A percentile compares a stretch with the other conserved stretches of the same genome.
Conservation (phyloP, 2,888 invertebrate species). For the Acrobasis repandana region DNA sequence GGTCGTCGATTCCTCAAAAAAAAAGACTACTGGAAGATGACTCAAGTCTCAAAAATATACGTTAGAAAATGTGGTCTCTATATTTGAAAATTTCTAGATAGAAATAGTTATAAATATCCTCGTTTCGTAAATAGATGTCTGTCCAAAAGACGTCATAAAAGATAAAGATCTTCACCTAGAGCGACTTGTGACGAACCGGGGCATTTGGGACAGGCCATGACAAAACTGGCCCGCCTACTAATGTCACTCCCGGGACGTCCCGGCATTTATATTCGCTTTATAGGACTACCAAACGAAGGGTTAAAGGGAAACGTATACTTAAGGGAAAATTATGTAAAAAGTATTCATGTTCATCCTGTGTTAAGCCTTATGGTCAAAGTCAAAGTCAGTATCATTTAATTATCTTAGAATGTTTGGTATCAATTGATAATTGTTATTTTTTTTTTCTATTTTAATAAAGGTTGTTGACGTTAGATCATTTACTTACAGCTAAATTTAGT, state of each 20-base stretch:
- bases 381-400: too few species aligned
- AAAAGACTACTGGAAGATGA: too few species aligned
- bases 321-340: background rate
- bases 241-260: conserved; percentile 50
- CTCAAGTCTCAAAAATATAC: too few species aligned
- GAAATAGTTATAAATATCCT: background rate
- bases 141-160: conserved; percentile 1
- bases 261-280: conserved; percentile 59
- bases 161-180: conserved; percentile 30
- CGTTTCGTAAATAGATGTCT: conserved; percentile 1
- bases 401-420: too few species aligned
- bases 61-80: background rate
- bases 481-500: too few species aligned
- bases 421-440: too few species aligned
- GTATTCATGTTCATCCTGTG: too few species aligned
- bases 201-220: conserved; percentile 43
- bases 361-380: too few species aligned
- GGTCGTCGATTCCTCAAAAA: too few species aligned
- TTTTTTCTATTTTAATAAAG: too few species aligned
- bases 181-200: conserved; percentile 44
- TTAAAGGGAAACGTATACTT: conserved; percentile 39
- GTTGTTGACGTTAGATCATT: too few species aligned
- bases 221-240: conserved; percentile 53
- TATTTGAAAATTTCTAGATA: background rate
- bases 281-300: conserved; percentile 50